Percentiles rank a stretch among this genome's conserved stretches.
phyloP scores from a whole-genome alignment of 2,888 invertebrate genomes.

The Drosophila diplacantha region DNA sequence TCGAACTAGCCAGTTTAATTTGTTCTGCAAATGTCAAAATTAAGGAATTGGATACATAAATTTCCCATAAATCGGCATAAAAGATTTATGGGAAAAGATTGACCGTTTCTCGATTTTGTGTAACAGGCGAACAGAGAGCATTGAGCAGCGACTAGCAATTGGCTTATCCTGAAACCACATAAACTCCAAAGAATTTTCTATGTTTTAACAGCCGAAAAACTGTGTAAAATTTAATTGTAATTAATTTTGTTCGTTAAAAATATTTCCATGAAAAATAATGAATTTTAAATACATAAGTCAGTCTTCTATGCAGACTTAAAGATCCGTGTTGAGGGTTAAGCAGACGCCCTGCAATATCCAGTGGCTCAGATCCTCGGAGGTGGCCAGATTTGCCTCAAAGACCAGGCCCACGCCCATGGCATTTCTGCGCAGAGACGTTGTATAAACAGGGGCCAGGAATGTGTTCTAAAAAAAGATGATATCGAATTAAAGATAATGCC shows the following conservation, averaged over 20 bases:
- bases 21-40: too few relatives aligned
- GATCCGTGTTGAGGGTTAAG: conserved; percentile 89
- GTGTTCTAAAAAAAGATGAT: conserved; percentile 83
- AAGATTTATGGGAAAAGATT: too few relatives aligned
- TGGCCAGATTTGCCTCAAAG: conserved; percentile 91
- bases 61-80: too few relatives aligned
- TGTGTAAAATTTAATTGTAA: not conserved
- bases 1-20: not conserved
- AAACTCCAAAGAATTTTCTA: not conserved
- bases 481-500: not conserved
- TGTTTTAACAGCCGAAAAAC: conserved; percentile 1
- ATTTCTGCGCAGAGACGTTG: conserved; percentile 90
- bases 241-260: conserved; percentile 16
- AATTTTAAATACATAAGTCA: conserved; percentile 7
- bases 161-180: not conserved
- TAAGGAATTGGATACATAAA: too few relatives aligned
- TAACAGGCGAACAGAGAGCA: too few relatives aligned
- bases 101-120: too few relatives aligned
- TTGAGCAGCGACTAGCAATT: too few relatives aligned
- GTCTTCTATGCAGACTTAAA: conserved; percentile 25
- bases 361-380: conserved; percentile 89
- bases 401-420: conserved; percentile 95
- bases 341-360: conserved; percentile 96
- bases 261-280: conserved; percentile 10
- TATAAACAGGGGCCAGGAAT: conserved; percentile 91